Percentiles rank a stretch among this genome's conserved stretches.
Conservation (phyloP, 2,113 vertebrate species). For the Eudyptes chrysolophus region DNA sequence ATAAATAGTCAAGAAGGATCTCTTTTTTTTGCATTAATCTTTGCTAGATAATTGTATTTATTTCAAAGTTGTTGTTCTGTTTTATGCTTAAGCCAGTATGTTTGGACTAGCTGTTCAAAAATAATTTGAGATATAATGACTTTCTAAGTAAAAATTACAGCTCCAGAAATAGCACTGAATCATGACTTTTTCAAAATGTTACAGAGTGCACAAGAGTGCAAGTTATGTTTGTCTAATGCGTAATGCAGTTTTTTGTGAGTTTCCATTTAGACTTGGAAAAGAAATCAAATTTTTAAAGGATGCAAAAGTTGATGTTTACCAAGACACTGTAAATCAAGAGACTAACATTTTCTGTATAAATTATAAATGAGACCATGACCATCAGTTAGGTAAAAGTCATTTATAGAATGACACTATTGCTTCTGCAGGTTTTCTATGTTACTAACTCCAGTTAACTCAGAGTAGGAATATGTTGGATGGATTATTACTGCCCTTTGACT, state of each 20-base stretch:
- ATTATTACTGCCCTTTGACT: neutral
- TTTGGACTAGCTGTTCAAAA: constrained; percentile 9
- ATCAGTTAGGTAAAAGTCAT: neutral
- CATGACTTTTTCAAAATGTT: neutral
- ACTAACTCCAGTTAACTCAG: neutral
- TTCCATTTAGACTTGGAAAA: neutral
- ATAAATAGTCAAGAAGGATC: neutral
- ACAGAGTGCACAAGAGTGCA: neutral
- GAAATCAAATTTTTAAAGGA: neutral
- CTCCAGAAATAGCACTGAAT: neutral
- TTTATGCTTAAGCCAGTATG: neutral
- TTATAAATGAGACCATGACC: neutral
- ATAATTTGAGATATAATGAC: neutral
- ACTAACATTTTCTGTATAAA: neutral
- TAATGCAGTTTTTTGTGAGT: neutral
- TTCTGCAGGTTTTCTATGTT: neutral
- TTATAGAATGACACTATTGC: neutral
- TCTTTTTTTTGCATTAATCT: neutral
- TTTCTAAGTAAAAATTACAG: neutral
- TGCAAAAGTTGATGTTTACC: neutral
- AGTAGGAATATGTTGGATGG: neutral
- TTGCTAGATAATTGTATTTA: neutral
- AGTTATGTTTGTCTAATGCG: neutral
- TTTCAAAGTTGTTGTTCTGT: neutral
- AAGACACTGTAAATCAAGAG: neutral